Evolutionary conservation across 2,113 vertebrate species (phyloP).

Genomic region (Charadrius vociferus): DNA sequence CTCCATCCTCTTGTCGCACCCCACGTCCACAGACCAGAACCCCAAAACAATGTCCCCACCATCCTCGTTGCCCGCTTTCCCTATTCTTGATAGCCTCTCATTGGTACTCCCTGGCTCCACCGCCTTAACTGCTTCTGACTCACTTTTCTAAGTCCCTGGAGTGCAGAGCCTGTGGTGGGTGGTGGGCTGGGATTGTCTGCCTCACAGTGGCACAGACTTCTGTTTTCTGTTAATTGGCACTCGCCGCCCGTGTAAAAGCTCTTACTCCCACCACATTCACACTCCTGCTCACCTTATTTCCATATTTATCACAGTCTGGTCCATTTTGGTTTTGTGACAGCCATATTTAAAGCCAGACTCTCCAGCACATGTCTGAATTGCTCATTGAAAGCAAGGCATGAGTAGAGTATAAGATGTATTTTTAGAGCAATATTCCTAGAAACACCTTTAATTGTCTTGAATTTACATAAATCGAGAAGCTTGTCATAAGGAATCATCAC

Average conservation of each 20-base stretch:
- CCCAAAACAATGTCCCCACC: not conserved
- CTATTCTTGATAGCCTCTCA: not conserved
- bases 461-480: not conserved
- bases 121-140: not conserved
- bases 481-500: not conserved
- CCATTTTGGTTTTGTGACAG: not conserved
- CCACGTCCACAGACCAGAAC: not conserved
- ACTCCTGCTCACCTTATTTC: not conserved
- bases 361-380: not conserved
- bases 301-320: not conserved
- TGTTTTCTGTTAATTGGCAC: not conserved
- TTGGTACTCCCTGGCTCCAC: not conserved
- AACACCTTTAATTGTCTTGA: not conserved
- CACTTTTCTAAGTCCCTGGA: not conserved
- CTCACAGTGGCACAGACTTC: not conserved
- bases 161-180: not conserved
- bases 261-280: not conserved
- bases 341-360: not conserved
- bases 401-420: not conserved
- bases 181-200: rapidly evolving
- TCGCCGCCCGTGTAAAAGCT: not conserved
- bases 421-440: not conserved
- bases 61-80: not conserved
- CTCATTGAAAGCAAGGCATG: not conserved
- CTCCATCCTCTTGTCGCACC: not conserved